phyloP scores from a whole-genome alignment of 2,888 invertebrate genomes.

The Sphaeridia pumilis region DNA sequence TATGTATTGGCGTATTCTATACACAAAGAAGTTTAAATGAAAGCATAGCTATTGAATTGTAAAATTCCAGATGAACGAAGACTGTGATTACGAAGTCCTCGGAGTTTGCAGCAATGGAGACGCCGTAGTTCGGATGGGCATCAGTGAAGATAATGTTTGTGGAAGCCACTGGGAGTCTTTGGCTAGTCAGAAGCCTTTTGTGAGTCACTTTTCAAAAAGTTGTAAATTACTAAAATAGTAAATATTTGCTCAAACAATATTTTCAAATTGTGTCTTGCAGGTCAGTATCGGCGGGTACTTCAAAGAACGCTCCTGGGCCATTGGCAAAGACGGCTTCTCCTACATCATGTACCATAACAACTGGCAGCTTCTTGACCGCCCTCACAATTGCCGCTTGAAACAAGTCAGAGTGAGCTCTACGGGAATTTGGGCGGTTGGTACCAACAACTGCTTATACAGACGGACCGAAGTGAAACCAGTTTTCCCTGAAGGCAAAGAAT shows the following conservation, averaged over 20 bases:
- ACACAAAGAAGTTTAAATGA: too few species aligned
- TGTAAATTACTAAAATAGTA: neutral
- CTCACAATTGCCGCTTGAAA: slow-evolving; percentile 52
- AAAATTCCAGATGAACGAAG: slow-evolving; percentile 26
- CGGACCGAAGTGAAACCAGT: slow-evolving; percentile 62
- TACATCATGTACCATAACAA: slow-evolving; percentile 42
- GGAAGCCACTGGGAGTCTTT: slow-evolving; percentile 62
- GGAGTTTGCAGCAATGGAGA: slow-evolving; percentile 77
- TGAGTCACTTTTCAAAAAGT: slow-evolving; percentile 7
- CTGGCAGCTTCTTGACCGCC: slow-evolving; percentile 49
- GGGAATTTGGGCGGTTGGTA: slow-evolving; percentile 66
- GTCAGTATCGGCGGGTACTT: slow-evolving; percentile 62
- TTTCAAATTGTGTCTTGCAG: slow-evolving; percentile 10
- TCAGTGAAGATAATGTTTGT: slow-evolving; percentile 55
- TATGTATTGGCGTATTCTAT: slow-evolving; percentile 41
- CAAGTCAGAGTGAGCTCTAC: slow-evolving; percentile 59
- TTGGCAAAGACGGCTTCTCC: slow-evolving; percentile 72
- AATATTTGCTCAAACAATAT: neutral
- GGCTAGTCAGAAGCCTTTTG: slow-evolving; percentile 64
- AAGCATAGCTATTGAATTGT: too few species aligned
- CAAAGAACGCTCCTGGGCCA: slow-evolving; percentile 64
- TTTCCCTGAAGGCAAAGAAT: slow-evolving; percentile 71
- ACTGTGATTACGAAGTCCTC: slow-evolving; percentile 54
- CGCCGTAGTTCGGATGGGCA: slow-evolving; percentile 67
- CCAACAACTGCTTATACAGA: slow-evolving; percentile 58